Evolutionary conservation across 2,888 invertebrate species (phyloP), one percentile per base, ranked within the genome.

Genomic region (Caprella mutica): DNA sequence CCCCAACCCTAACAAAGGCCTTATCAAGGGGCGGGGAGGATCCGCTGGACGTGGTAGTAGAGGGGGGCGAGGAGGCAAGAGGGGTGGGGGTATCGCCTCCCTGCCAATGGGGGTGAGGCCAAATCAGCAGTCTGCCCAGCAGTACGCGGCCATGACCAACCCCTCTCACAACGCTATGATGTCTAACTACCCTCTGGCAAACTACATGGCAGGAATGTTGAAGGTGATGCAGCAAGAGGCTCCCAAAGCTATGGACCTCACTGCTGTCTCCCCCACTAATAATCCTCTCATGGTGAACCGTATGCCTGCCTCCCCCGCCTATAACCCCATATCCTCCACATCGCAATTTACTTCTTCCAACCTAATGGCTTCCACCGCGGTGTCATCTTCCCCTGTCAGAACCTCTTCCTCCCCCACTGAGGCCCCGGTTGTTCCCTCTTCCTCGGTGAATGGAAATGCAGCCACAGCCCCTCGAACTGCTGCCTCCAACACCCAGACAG

Each of bases 261-360:
- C n/a, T n/a, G n/a, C n/a, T n/a, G n/a, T n/a, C n/a, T n/a, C n/a
- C n/a, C n/a, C n/a, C n/a, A n/a, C n/a, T n/a, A n/a, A n/a, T n/a
- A n/a, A n/a, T n/a, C n/a, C n/a, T n/a, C n/a, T n/a, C n/a, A n/a
- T n/a, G n/a, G n/a, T n/a, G n/a, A n/a, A n/a, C n/a, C n/a, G n/a
- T n/a, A n/a, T n/a, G n/a, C n/a, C n/a, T n/a, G n/a, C n/a, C n/a
- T n/a, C n/a, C n/a, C n/a, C n/a, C n/a, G n/a, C n/a, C n/a, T n/a
- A n/a, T n/a, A n/a, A n/a, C 58, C 65, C 33, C 65, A 59, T 39
- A 67, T 67, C 39, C 54, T 67, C 12, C 65, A 66, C 6, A 65
- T 68, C 8, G 65, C 66, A n/a, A n/a, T 8, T 67, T 68, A 46
- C 65, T 61, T 6, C 58, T 67, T 44, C 67, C 65, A 9, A 67